Base-by-base conservation (phyloP, 2,888 invertebrate genomes). In the Brachyopa scutellaris region DNA sequence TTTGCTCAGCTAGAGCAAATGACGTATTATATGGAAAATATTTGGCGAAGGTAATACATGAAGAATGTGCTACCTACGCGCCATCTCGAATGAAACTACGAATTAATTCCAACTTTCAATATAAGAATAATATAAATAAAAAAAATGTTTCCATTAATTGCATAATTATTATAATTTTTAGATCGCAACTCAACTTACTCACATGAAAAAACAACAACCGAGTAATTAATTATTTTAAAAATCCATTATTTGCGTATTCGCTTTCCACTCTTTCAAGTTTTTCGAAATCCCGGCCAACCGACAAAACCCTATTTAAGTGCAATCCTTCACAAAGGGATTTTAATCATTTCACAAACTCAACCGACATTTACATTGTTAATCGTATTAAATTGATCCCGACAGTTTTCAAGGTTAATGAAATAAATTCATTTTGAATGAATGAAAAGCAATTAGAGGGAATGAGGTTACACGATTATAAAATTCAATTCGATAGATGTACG, bases 331-430 rank as follows among this genome's bases (percentile, higher is more conserved):
- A 78, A 78, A 49, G 59, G 72, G 40, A 78, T 72, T 72, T 72
- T 33, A 72, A 57, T 64, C 77, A 57, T 66, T 49, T 59, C 42
- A 72, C 57, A 72, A 49, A 77, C 64, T 57, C 40, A 66, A 66
- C 49, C 72, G 64, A 47, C 72, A 72, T 72, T 66, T 66, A 57
- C 64, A 72, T 72, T 57, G 57, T 59, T 64, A 78, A 78, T 78
- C 62, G 78, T 19, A 72, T 78, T 78, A 72, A 72, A 59, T 72
- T 57, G 72, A 59, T 72, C 36, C 49, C 15, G 40, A 57, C 31
- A 26, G 64, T 78, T 78, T 55, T 70, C 49, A 62, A 70, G 62
- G 70, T 77, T 62, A 77, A 62, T 70, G 62, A 62, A 70, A 77
- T 70, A 42, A 31, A n/a, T n/a, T n/a, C n/a, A n/a, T n/a, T n/a